Conservation (phyloP, 1,140 invertebrate genomes). For the Pogonognathellus flavescens region DNA sequence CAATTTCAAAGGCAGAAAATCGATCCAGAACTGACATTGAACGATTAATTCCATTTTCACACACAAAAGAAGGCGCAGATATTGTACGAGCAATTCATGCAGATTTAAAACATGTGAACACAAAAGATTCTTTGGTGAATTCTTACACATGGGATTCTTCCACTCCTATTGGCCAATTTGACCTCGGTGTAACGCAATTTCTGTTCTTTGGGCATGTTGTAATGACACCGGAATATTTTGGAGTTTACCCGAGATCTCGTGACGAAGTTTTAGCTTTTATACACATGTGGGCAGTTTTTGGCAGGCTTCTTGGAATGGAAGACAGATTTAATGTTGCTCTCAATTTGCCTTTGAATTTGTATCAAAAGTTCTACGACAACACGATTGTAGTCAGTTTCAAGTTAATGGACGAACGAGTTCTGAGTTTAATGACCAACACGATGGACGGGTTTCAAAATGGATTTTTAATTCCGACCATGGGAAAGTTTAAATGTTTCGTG, state of each 20-base stretch:
- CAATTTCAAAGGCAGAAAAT: not conserved
- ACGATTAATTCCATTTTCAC: too few relatives aligned
- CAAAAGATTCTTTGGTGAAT: not conserved
- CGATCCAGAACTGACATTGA: too few relatives aligned
- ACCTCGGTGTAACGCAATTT: constrained; percentile 2
- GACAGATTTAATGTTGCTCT: constrained; percentile 75
- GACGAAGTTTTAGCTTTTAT: constrained; percentile 67
- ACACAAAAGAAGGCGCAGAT: not conserved
- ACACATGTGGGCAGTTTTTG: constrained; percentile 72
- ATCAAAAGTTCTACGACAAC: not conserved
- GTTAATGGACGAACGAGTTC: not conserved
- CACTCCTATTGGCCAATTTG: not conserved
- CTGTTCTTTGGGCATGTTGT: not conserved
- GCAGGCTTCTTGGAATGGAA: constrained; percentile 71
- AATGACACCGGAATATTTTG: not conserved
- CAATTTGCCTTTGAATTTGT: constrained; percentile 62
- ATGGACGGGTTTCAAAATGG: not conserved
- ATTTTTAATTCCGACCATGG: not conserved
- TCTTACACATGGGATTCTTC: not conserved
- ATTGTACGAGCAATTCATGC: not conserved
- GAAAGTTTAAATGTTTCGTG: not conserved
- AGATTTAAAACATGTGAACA: not conserved
- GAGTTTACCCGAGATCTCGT: not conserved
- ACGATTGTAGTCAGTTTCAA: not conserved
- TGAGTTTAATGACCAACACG: not conserved